These are phyloP conservation scores for Atherinosoma microstoma DNA, from an alignment of 2,797 vertebrate genomes.

Conservation along the genomic window DNA sequence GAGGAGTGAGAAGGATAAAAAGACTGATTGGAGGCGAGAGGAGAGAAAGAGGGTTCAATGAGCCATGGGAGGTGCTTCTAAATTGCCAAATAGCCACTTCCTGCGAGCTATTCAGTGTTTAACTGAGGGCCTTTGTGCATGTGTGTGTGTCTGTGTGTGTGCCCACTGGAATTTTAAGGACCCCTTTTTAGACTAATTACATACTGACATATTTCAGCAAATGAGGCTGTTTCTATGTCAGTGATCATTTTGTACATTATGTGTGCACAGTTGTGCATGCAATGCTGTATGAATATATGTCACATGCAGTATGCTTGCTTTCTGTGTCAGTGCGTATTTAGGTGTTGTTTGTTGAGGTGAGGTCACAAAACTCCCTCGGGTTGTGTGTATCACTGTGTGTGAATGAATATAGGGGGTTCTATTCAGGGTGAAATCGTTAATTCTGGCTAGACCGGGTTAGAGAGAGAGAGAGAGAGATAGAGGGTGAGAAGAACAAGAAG, in stretches of 20 bases:
- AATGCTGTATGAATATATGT: background rate
- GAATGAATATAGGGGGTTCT: slow-evolving; percentile 61
- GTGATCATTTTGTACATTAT: slow-evolving; percentile 46
- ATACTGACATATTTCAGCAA: slow-evolving; percentile 71
- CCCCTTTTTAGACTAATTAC: slow-evolving; percentile 72
- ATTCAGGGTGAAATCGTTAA: slow-evolving; percentile 77
- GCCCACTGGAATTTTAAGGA: slow-evolving; percentile 79
- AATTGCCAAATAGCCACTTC: slow-evolving; percentile 78
- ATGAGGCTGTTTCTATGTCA: slow-evolving; percentile 61
- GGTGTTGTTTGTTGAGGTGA: slow-evolving; percentile 62
- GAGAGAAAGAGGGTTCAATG: slow-evolving; percentile 60
- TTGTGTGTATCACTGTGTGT: slow-evolving; percentile 27
- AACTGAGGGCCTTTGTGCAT: slow-evolving; percentile 75
- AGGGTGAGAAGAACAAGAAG: slow-evolving; percentile 61
- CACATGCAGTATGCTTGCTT: slow-evolving; percentile 36
- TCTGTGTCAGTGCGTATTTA: slow-evolving; percentile 72
- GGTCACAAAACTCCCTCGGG: slow-evolving; percentile 69
- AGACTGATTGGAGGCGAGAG: slow-evolving; percentile 60
- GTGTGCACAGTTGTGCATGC: background rate
- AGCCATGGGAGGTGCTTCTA: slow-evolving; percentile 74
- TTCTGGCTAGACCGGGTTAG: slow-evolving; percentile 62
- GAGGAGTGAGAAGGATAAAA: slow-evolving; percentile 63
- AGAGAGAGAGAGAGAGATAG: slow-evolving; percentile 21
- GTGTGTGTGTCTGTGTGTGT: slow-evolving; percentile 63
- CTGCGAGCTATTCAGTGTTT: slow-evolving; percentile 74